These are phyloP conservation scores for Uropsilus gracilis DNA, from an alignment of 2,113 vertebrate species.

Conservation along the genomic window DNA sequence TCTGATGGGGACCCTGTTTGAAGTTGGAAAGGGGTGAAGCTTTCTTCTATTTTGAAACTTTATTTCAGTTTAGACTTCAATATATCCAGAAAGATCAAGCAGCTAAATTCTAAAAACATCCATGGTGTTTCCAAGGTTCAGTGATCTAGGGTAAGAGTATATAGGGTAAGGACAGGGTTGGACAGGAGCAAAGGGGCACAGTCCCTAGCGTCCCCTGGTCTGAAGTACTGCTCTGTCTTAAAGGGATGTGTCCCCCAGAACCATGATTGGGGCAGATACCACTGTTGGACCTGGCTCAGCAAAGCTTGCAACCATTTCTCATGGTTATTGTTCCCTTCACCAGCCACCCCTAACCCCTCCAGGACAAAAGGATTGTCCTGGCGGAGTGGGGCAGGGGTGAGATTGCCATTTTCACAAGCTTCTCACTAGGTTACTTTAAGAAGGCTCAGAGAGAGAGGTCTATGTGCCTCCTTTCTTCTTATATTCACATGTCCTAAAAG, in stretches of 20 bases:
- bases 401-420: background rate
- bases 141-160: background rate
- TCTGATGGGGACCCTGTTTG: background rate
- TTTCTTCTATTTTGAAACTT: constrained; percentile 9
- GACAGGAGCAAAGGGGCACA: background rate
- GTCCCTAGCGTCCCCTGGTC: background rate
- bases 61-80: constrained; percentile 3
- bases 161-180: background rate
- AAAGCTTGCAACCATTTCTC: background rate
- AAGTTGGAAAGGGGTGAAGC: background rate
- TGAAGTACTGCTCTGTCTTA: background rate
- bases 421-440: background rate
- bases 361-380: background rate
- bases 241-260: background rate
- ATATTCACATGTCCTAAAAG: background rate
- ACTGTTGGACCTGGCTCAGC: background rate
- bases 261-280: too few species aligned
- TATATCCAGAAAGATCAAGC: background rate
- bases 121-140: background rate
- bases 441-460: background rate
- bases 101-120: constrained; percentile 12
- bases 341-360: accelerated
- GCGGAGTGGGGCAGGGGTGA: background rate
- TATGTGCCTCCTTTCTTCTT: background rate
- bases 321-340: background rate